Conservation (phyloP, 2,113 vertebrate species). For the Vulpes ferrilata region DNA sequence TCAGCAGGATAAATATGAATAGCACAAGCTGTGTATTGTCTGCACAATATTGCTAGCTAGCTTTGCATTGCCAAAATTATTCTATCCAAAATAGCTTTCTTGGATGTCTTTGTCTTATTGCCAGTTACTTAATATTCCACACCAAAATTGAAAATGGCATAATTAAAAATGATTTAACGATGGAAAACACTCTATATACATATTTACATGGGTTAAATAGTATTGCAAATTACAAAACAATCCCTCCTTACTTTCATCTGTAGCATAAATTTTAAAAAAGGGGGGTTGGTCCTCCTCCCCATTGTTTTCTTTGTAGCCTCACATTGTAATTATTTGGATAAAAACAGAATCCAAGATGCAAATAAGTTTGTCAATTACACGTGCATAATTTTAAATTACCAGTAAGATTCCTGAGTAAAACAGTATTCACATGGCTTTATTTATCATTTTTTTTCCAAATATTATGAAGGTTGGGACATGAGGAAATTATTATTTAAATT, state of each 20-base stretch:
- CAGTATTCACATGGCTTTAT: background rate
- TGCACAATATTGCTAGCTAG: slow-evolving; percentile 26
- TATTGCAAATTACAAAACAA: background rate
- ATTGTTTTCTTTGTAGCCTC: background rate
- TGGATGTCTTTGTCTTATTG: slow-evolving; percentile 16
- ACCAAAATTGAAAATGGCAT: background rate
- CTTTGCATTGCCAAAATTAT: background rate
- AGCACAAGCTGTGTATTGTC: slow-evolving; percentile 52
- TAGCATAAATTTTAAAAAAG: background rate
- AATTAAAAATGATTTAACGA: background rate
- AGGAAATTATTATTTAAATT: background rate
- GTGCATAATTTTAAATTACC: background rate
- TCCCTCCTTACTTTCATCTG: background rate
- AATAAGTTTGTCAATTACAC: background rate
- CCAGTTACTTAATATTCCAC: background rate
- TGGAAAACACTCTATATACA: background rate
- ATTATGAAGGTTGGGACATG: background rate
- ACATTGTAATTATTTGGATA: background rate
- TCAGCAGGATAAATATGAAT: slow-evolving; percentile 73
- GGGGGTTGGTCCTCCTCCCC: no score
- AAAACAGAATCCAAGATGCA: background rate
- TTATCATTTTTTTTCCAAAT: background rate
- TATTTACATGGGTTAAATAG: background rate
- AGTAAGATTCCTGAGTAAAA: background rate
- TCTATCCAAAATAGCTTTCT: background rate